Conservation (phyloP, 2,113 vertebrate species). For the Albula goreensis region DNA sequence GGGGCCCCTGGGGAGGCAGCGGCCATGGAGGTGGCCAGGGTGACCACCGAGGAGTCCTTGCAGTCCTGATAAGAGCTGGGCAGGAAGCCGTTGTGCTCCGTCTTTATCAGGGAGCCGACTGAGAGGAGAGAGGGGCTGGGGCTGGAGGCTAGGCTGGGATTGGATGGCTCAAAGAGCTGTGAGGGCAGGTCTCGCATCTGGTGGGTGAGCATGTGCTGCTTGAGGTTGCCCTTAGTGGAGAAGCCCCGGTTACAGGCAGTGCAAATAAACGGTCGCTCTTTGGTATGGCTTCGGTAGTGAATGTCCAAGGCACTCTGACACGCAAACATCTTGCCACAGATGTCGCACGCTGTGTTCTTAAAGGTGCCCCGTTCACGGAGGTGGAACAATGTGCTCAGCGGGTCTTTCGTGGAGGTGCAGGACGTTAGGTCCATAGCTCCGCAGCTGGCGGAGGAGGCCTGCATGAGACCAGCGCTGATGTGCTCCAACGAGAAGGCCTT, state of each 20-base stretch:
- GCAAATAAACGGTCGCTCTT: conserved; percentile 90
- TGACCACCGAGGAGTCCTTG: conserved; percentile 63
- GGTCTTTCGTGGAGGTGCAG: conserved; percentile 73
- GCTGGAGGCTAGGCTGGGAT: conserved; percentile 64
- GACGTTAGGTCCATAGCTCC: conserved; percentile 76
- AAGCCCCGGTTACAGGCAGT: conserved; percentile 86
- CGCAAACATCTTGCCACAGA: conserved; percentile 87
- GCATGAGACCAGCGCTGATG: conserved; percentile 66
- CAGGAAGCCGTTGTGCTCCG: conserved; percentile 75
- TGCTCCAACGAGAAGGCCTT: conserved; percentile 66
- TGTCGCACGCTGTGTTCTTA: conserved; percentile 83
- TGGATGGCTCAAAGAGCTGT: conserved; percentile 79
- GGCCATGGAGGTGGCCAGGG: conserved; percentile 64
- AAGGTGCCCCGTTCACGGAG: conserved; percentile 78
- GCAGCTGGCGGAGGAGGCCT: conserved; percentile 65
- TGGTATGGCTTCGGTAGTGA: conserved; percentile 91
- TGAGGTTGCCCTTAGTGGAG: conserved; percentile 89
- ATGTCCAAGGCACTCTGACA: conserved; percentile 94
- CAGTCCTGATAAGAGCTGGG: conserved; percentile 74
- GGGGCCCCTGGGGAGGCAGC: conserved; percentile 74
- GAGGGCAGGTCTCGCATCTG: conserved; percentile 84
- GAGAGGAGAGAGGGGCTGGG: conserved; percentile 65
- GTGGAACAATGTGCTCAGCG: conserved; percentile 73
- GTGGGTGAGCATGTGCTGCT: conserved; percentile 90
- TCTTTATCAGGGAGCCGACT: conserved; percentile 72